Percentiles rank a stretch among this genome's conserved stretches.
These are phyloP conservation scores for Aethes cnicana DNA, from an alignment of 2,888 invertebrate genomes.

Conservation along the genomic window DNA sequence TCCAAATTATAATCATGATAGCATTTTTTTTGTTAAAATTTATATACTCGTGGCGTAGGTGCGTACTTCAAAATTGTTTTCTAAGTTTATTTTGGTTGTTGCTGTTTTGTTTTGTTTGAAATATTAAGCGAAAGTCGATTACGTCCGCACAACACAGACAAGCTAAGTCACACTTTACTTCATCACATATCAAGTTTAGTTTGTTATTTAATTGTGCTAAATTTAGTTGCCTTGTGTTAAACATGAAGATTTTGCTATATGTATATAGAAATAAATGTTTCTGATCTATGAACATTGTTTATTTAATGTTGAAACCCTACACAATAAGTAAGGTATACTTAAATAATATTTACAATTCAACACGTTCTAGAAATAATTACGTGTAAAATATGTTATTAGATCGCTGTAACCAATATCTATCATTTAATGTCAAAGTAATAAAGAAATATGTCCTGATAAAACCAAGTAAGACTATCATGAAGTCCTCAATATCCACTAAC, in stretches of 20 bases:
- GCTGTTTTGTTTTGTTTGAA: constrained; percentile 53
- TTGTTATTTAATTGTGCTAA: constrained; percentile 74
- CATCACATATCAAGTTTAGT: constrained; percentile 79
- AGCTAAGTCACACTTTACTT: constrained; percentile 71
- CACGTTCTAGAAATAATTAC: too few species aligned
- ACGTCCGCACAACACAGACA: constrained; percentile 58
- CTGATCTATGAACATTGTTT: constrained; percentile 41
- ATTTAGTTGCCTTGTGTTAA: constrained; percentile 77
- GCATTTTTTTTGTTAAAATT: constrained; percentile 55
- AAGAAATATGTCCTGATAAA: too few species aligned
- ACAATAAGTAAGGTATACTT: constrained; percentile 9
- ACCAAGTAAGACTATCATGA: too few species aligned
- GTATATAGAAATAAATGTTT: constrained; percentile 75
- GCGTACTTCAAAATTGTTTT: constrained; percentile 71
- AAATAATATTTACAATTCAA: too few species aligned
- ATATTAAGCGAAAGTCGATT: constrained; percentile 48
- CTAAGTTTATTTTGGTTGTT: constrained; percentile 70
- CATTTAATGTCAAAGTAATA: too few species aligned
- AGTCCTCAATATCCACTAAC: too few species aligned
- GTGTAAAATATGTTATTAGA: too few species aligned
- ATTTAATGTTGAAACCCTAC: background rate
- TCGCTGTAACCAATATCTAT: too few species aligned
- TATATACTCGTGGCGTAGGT: constrained; percentile 54
- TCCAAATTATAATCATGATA: constrained; percentile 68
- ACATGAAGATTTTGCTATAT: constrained; percentile 70